phyloP scores from a whole-genome alignment of 2,113 vertebrate genomes.

The Aspidoscelis tigris region DNA sequence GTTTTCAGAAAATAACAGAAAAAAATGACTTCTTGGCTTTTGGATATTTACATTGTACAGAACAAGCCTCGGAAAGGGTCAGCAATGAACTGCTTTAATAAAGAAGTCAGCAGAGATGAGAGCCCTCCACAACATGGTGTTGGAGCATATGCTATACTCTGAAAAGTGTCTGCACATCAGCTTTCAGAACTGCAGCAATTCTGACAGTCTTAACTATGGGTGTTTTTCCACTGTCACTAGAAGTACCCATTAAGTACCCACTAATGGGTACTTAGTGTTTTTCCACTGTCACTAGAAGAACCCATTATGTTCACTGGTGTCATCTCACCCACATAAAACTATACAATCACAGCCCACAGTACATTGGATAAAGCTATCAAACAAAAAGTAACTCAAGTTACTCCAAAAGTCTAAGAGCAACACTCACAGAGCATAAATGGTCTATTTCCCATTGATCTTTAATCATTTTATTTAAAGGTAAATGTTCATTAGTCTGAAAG shows the following conservation, averaged over 20 bases:
- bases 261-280: too few relatives aligned
- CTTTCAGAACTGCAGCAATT: not conserved
- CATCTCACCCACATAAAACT: not conserved
- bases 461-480: not conserved
- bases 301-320: not conserved
- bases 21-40: too few relatives aligned
- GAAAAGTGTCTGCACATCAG: not conserved
- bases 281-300: too few relatives aligned
- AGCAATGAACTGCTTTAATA: not conserved
- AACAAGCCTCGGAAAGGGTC: not conserved
- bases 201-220: too few relatives aligned
- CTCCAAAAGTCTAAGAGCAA: not conserved
- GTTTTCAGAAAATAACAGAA: too few relatives aligned
- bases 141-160: not conserved
- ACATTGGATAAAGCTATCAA: not conserved
- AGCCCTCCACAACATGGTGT: too few relatives aligned
- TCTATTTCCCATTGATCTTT: not conserved
- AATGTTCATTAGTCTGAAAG: not conserved
- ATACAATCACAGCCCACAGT: not conserved
- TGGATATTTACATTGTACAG: not conserved
- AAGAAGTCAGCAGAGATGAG: not conserved
- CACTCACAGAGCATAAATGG: not conserved
- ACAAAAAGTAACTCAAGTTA: not conserved
- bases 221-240: too few relatives aligned
- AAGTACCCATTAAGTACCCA: too few relatives aligned